Evolutionary conservation across 2,888 invertebrate genomes (phyloP).

Genomic region (Drosophila pseudotakahashii): DNA sequence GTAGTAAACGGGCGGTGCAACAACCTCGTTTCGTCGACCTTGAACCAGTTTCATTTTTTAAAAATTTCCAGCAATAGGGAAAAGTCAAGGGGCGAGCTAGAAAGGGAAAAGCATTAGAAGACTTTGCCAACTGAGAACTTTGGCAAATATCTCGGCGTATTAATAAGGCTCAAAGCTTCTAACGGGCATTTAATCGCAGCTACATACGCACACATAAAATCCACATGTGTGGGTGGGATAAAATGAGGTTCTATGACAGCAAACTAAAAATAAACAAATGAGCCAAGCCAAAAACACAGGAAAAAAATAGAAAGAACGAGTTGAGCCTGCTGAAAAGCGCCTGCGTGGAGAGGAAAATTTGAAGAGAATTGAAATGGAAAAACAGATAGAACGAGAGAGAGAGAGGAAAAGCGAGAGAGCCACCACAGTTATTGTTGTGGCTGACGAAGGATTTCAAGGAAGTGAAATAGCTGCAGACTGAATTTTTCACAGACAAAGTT

Average conservation of each 20-base stretch:
- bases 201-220: conserved; percentile 26
- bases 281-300: conserved; percentile 49
- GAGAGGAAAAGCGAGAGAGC: conserved; percentile 23
- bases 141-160: conserved; percentile 45
- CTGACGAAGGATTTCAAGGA: conserved; percentile 75
- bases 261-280: conserved; percentile 78
- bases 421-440: conserved; percentile 49
- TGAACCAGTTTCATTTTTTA: conserved; percentile 77
- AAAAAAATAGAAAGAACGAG: conserved; percentile 18
- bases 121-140: conserved; percentile 30
- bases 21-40: conserved; percentile 74
- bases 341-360: conserved; percentile 49
- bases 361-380: conserved; percentile 7
- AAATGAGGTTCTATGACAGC: conserved; percentile 57
- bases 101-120: conserved; percentile 23
- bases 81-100: conserved; percentile 1
- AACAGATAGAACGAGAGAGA: conserved; percentile 12
- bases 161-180: conserved; percentile 53
- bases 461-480: conserved; percentile 79
- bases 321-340: conserved; percentile 46
- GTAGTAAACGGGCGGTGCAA: conserved; percentile 63
- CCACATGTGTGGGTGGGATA: conserved; percentile 27
- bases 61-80: conserved; percentile 37
- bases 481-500: conserved; percentile 58
- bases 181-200: conserved; percentile 68